These are phyloP conservation scores for Phortica variegata DNA, from an alignment of 1,140 invertebrate species.

Conservation along the genomic window DNA sequence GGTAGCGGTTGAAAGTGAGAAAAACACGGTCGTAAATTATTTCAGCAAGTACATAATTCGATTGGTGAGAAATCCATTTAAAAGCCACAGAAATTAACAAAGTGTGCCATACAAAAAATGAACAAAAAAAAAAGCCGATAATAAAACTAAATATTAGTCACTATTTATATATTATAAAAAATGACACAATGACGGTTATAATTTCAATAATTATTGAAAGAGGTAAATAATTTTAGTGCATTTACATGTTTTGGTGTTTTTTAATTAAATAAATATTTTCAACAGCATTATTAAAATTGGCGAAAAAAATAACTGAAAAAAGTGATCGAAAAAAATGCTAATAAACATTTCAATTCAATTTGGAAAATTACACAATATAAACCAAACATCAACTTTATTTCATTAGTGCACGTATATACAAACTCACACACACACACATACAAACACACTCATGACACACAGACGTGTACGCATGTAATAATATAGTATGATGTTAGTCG, in stretches of 20 bases:
- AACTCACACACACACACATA: too few relatives aligned
- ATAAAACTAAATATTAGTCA: too few relatives aligned
- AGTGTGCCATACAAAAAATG: not conserved
- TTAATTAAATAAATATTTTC: constrained; percentile 40
- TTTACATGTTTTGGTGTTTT: constrained; percentile 5
- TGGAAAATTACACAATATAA: constrained; percentile 39
- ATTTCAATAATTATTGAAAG: too few relatives aligned
- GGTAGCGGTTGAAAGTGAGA: too few relatives aligned
- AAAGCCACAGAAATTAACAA: not conserved
- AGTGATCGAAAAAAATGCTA: constrained; percentile 21
- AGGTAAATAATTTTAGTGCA: too few relatives aligned
- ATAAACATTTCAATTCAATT: constrained; percentile 54
- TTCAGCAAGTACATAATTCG: constrained; percentile 24
- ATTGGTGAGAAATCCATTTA: constrained; percentile 5
- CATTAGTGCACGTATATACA: constrained; percentile 34
- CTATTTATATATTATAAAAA: too few relatives aligned
- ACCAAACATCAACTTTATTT: constrained; percentile 50
- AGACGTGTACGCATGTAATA: too few relatives aligned
- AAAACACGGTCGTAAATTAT: constrained; percentile 8
- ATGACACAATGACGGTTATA: too few relatives aligned
- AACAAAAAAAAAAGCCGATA: not conserved
- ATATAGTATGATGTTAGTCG: too few relatives aligned
- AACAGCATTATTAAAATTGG: constrained; percentile 35
- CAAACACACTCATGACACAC: too few relatives aligned
- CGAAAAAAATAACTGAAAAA: constrained; percentile 15